Evolutionary conservation across 2,888 invertebrate genomes (phyloP), one percentile per base, ranked within the genome.

Genomic region (Hemicrepidius hirtus): DNA sequence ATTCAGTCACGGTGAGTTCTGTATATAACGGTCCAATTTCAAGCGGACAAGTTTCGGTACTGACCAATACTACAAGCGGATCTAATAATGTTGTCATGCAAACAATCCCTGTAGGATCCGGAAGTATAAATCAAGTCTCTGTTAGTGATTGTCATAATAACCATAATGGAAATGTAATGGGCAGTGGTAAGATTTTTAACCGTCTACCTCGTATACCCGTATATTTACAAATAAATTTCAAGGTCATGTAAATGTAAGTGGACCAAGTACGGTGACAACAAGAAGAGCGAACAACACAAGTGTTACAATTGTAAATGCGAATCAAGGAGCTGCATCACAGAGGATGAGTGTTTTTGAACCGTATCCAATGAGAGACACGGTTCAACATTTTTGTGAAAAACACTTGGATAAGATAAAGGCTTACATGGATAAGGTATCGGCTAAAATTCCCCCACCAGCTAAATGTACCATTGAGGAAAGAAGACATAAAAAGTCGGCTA

Each of bases 301-400:
- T 81, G 93, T 94, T 0, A 94, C 94, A 0, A 88, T 94, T 81
- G 89, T 94, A 68, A 93, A 92, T 83, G 88, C 89, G 21, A 89
- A 89, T 76, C 85, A 85, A 75, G 82, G 81, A 49, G 80, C 84
- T 10, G 84, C 84, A 9, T 84, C 84, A 71, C 86, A 86, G 86
- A 88, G 95, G 73, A 95, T 95, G 86, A 94, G 94, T 83, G 95
- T 95, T 63, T 95, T 95, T 86, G 95, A 96, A 86, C 95, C 96
- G 3, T 95, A 94, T 81, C 95, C 95, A n/a, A 95, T 95, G 95
- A 86, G 95, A 21, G 95, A 96, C 84, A 95, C 95, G 0, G 96
- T 98, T 44, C 96, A 97, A 83, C 97, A 97, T 86, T 98, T 98
- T 87, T 97, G 97, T 86, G 97, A 97, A 86, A 97, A 98, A 85